These are phyloP conservation scores for Tiliacea citrago DNA, from an alignment of 2,888 invertebrate species.

Conservation along the genomic window DNA sequence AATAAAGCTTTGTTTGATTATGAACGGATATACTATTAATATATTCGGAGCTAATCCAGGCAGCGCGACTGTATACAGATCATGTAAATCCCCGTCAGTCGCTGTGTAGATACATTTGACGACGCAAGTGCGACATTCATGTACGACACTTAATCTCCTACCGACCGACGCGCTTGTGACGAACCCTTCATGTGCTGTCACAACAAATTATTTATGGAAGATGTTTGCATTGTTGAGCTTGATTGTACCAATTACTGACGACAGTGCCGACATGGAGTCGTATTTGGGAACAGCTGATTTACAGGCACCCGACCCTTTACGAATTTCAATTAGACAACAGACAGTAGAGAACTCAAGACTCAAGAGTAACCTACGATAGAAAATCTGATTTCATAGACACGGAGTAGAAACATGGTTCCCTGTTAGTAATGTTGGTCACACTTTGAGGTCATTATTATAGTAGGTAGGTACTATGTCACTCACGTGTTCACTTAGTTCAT, in stretches of 20 bases:
- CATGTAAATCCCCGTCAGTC: conserved; percentile 58
- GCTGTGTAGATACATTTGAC: conserved; percentile 35
- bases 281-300: conserved; percentile 26
- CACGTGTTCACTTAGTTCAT: no score
- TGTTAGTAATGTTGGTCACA: no score
- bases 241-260: conserved; percentile 49
- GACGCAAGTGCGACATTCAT: conserved; percentile 51
- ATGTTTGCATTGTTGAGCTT: conserved; percentile 45
- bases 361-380: background rate
- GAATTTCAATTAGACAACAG: conserved; percentile 34
- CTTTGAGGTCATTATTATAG: no score
- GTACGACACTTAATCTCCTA: conserved; percentile 57
- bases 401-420: no score
- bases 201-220: conserved; percentile 49
- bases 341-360: conserved; percentile 1
- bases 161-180: conserved; percentile 38
- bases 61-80: conserved; percentile 47
- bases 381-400: background rate
- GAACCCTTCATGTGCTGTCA: conserved; percentile 42
- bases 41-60: conserved; percentile 59
- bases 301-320: conserved; percentile 18
- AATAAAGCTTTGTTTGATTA: conserved; percentile 49
- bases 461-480: no score
- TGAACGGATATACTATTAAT: conserved; percentile 51
- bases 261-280: conserved; percentile 24